Conservation (phyloP, 2,113 vertebrate genomes). For the Scortum barcoo region DNA sequence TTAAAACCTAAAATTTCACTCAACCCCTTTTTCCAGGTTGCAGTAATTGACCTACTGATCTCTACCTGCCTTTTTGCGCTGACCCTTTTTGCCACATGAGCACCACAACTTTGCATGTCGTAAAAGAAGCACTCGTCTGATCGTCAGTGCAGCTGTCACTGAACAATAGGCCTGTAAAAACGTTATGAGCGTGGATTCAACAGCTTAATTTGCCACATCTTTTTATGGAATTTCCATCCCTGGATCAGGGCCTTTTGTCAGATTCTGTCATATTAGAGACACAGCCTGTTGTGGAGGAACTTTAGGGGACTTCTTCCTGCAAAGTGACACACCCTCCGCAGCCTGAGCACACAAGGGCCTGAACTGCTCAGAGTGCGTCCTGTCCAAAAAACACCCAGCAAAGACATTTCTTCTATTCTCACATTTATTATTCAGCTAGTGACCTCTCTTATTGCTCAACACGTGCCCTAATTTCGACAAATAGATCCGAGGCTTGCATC, state of each 20-base stretch:
- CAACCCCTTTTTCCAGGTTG: conserved; percentile 5
- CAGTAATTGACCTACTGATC: conserved; percentile 23
- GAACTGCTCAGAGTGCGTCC: neutral
- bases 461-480: conserved; percentile 54
- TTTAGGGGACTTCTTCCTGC: conserved; percentile 67
- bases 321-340: conserved; percentile 74
- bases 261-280: neutral
- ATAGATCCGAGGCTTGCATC: conserved; percentile 46
- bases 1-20: conserved; percentile 74
- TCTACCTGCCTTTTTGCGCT: conserved; percentile 10
- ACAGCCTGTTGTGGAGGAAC: conserved; percentile 22
- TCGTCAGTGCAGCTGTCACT: conserved; percentile 18
- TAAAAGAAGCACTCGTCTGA: neutral
- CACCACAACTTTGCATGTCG: conserved; percentile 9
- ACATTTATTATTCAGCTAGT: conserved; percentile 69
- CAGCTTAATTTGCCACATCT: too few relatives aligned
- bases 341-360: conserved; percentile 40
- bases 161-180: neutral
- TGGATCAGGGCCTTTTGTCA: neutral
- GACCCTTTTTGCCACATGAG: neutral
- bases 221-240: too few relatives aligned
- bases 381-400: conserved; percentile 11
- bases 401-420: conserved; percentile 39
- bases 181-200: neutral
- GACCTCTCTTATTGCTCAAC: conserved; percentile 41